phyloP scores from a whole-genome alignment of 2,888 invertebrate species.

The Lysandra coridon region DNA sequence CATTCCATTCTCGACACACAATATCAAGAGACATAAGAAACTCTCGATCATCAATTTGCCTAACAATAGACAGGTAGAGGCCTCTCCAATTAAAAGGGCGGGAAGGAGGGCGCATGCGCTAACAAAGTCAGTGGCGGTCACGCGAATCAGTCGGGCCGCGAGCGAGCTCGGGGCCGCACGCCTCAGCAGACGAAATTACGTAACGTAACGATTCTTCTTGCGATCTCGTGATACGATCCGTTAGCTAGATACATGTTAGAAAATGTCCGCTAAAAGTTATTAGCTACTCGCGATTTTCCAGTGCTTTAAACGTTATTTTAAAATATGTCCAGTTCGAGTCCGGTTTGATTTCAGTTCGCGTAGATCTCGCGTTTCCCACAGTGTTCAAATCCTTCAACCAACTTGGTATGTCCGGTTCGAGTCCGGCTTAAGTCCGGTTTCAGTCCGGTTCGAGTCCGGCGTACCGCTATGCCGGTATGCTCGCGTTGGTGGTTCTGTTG shows the following conservation, averaged over 20 bases:
- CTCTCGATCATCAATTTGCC: constrained; percentile 31
- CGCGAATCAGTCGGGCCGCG: constrained; percentile 61
- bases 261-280: neutral
- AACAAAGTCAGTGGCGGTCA: constrained; percentile 52
- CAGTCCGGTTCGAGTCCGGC: neutral
- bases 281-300: neutral
- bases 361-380: neutral
- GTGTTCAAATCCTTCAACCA: neutral
- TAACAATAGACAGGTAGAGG: constrained; percentile 36
- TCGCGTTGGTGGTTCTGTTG: constrained; percentile 64
- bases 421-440: constrained; percentile 32
- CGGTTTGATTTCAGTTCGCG: too few species aligned
- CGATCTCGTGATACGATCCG: neutral
- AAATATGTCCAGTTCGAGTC: neutral
- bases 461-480: constrained; percentile 41
- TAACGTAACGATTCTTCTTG: neutral
- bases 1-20: neutral
- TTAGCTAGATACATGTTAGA: neutral
- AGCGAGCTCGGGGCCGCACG: constrained; percentile 35
- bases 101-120: constrained; percentile 69
- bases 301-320: neutral
- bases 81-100: constrained; percentile 74
- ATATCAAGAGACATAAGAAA: constrained; percentile 10
- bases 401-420: neutral
- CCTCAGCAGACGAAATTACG: constrained; percentile 33